Conservation (phyloP, 1,140 invertebrate species). For the Meloidogyne floridensis region DNA sequence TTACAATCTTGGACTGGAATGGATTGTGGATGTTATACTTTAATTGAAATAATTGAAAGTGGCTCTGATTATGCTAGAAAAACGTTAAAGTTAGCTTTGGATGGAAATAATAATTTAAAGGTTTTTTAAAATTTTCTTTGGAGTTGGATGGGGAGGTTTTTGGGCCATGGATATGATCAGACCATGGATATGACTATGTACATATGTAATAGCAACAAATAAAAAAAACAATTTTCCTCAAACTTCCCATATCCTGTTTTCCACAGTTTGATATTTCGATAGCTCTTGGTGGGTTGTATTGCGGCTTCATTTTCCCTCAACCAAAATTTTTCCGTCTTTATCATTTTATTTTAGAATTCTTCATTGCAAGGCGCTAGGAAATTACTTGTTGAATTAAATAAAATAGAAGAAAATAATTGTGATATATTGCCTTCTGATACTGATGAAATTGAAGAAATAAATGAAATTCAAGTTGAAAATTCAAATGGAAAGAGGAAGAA, state of each 20-base stretch:
- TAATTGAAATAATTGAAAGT: constrained; percentile 42
- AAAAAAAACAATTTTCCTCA: too few species aligned
- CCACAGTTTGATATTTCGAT: too few species aligned
- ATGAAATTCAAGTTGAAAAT: too few species aligned
- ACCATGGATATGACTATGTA: too few species aligned
- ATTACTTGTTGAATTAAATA: constrained; percentile 2
- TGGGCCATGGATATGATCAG: background rate
- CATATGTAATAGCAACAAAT: too few species aligned
- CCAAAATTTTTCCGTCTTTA: background rate
- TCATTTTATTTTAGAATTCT: constrained; percentile 28
- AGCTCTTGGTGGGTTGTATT: too few species aligned
- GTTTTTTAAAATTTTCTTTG: too few species aligned
- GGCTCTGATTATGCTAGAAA: constrained; percentile 30
- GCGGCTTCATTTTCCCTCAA: too few species aligned
- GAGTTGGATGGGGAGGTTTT: too few species aligned
- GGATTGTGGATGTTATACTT: constrained; percentile 49
- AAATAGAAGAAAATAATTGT: background rate
- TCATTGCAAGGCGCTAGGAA: constrained; percentile 28
- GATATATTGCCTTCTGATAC: background rate
- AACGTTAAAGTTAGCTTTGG: background rate
- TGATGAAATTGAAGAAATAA: constrained; percentile 7
- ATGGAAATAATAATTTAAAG: background rate
- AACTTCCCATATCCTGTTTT: too few species aligned
- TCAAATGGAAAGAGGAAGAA: constrained; percentile 3
- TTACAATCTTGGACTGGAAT: constrained; percentile 37